These are phyloP conservation scores for Cylas formicarius DNA, from an alignment of 1,140 invertebrate genomes.

Conservation along the genomic window DNA sequence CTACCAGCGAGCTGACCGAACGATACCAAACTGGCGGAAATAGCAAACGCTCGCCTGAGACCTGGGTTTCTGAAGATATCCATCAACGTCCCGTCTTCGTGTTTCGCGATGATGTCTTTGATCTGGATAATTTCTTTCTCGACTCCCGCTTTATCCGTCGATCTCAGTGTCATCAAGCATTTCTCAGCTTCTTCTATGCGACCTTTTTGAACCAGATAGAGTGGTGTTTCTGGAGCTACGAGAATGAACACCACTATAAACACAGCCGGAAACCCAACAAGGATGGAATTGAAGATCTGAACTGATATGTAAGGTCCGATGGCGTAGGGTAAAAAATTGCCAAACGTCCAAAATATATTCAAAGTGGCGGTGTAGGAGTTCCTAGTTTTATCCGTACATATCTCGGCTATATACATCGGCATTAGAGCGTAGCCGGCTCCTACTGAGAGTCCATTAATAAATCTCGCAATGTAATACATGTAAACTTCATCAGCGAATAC, in stretches of 20 bases:
- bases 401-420: constrained; percentile 58
- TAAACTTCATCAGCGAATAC: constrained; percentile 46
- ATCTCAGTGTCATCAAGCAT: constrained; percentile 56
- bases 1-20: constrained; percentile 73
- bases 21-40: constrained; percentile 59
- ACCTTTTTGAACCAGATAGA: constrained; percentile 54
- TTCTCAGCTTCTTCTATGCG: constrained; percentile 53
- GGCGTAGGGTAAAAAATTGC: constrained; percentile 26
- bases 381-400: constrained; percentile 57
- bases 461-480: constrained; percentile 47
- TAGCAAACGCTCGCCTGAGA: constrained; percentile 59
- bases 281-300: constrained; percentile 45
- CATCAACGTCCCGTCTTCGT: constrained; percentile 9
- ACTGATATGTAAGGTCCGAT: constrained; percentile 27
- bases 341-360: constrained; percentile 23
- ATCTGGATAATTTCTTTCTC: constrained; percentile 49
- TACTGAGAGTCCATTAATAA: constrained; percentile 57
- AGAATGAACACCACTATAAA: constrained; percentile 47
- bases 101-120: constrained; percentile 2
- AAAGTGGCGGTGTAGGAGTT: constrained; percentile 41
- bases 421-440: constrained; percentile 56
- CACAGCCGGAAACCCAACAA: constrained; percentile 42
- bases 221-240: constrained; percentile 65
- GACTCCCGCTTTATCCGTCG: constrained; percentile 43
- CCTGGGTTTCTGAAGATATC: constrained; percentile 43